phyloP scores from a whole-genome alignment of 2,888 invertebrate species.

The Dicyrtomina minuta region DNA sequence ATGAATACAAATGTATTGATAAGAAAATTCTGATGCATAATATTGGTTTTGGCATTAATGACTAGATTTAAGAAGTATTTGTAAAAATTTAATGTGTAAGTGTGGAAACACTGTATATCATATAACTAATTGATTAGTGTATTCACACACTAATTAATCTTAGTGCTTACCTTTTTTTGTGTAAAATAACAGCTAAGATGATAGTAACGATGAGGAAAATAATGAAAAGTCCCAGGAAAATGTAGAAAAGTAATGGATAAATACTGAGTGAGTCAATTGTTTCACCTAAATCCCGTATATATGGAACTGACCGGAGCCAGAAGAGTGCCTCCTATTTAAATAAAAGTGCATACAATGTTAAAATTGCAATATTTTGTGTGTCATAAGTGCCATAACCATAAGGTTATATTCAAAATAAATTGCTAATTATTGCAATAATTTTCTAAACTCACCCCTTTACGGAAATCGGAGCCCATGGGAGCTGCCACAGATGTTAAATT shows the following conservation, averaged over 20 bases:
- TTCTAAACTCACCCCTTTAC: constrained; percentile 45
- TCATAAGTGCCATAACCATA: neutral
- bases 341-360: constrained; percentile 11
- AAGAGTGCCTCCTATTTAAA: constrained; percentile 45
- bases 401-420: neutral
- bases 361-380: too few relatives aligned
- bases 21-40: too few relatives aligned
- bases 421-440: neutral
- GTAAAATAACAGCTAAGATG: constrained; percentile 39
- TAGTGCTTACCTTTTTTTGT: constrained; percentile 37
- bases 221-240: constrained; percentile 44
- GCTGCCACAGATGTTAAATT: constrained; percentile 43
- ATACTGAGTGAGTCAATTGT: constrained; percentile 43
- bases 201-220: constrained; percentile 46
- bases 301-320: constrained; percentile 49
- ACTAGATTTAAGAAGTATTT: too few relatives aligned
- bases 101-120: too few relatives aligned
- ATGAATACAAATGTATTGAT: too few relatives aligned
- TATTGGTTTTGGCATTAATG: too few relatives aligned
- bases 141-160: neutral
- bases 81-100: too few relatives aligned
- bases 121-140: too few relatives aligned
- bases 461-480: constrained; percentile 48
- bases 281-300: constrained; percentile 45
- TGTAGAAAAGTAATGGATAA: constrained; percentile 48